Conservation (phyloP, 2,113 vertebrate species). For the Oryzias javanicus region DNA sequence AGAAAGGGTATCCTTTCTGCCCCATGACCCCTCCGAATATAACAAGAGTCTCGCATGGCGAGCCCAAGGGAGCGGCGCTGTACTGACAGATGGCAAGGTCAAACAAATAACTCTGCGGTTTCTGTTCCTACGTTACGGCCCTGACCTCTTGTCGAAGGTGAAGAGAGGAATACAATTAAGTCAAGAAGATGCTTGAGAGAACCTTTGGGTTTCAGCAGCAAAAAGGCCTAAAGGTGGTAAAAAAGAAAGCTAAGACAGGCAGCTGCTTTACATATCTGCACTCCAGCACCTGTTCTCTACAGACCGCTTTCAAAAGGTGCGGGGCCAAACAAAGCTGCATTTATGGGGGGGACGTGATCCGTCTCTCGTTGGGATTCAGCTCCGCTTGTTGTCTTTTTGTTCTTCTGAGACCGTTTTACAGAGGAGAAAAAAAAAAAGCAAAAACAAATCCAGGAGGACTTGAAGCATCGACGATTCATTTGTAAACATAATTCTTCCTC, state of each 20-base stretch:
- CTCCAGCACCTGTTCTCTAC: background rate
- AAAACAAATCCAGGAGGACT: background rate
- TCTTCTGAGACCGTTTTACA: background rate
- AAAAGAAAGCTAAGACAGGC: background rate
- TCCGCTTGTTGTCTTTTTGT: no score
- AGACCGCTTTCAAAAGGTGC: background rate
- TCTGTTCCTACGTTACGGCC: constrained; percentile 49
- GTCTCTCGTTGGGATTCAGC: no score
- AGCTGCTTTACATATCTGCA: constrained; percentile 1
- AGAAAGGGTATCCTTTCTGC: constrained; percentile 60
- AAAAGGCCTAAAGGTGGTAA: constrained; percentile 3
- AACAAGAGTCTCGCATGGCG: constrained; percentile 53
- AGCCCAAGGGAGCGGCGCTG: constrained; percentile 41
- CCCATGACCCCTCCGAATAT: constrained; percentile 46
- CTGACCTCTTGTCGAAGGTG: constrained; percentile 25
- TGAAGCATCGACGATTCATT: background rate
- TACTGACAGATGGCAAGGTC: constrained; percentile 52
- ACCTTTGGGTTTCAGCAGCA: constrained; percentile 9
- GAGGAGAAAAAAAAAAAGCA: background rate
- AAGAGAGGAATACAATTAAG: constrained; percentile 14
- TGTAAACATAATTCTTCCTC: background rate
- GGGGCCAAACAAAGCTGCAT: constrained; percentile 7
- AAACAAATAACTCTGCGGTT: constrained; percentile 45
- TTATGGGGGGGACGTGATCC: background rate
- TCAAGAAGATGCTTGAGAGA: constrained; percentile 3